These are phyloP conservation scores for Anabacerthia variegaticeps DNA, from an alignment of 2,797 vertebrate species.

Conservation along the genomic window DNA sequence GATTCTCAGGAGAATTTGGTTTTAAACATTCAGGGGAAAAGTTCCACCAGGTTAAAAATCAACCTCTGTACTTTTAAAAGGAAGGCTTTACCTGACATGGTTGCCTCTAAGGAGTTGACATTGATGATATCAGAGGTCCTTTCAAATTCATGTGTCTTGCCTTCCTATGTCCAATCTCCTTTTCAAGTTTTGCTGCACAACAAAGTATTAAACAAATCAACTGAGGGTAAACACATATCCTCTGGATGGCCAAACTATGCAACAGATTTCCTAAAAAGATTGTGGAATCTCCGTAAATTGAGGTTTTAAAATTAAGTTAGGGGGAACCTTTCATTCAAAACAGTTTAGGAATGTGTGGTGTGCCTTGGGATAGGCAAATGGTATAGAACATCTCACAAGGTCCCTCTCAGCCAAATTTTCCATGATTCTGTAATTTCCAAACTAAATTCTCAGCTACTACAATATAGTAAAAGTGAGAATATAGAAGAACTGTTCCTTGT, in stretches of 20 bases:
- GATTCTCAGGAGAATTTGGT: background rate
- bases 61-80: background rate
- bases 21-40: background rate
- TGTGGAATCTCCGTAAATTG: background rate
- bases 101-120: background rate
- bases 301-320: background rate
- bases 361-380: background rate
- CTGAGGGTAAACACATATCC: background rate
- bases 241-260: background rate
- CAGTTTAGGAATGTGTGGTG: background rate
- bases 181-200: background rate
- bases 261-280: background rate
- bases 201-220: background rate
- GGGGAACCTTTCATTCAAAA: background rate
- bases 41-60: background rate
- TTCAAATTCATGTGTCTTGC: background rate
- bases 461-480: background rate
- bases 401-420: background rate
- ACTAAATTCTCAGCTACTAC: background rate
- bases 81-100: background rate
- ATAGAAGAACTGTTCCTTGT: background rate
- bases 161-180: background rate
- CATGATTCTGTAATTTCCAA: background rate
- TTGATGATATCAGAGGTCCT: background rate
- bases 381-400: background rate